Evolutionary conservation across 2,797 vertebrate species (phyloP), one percentile per base, ranked within the genome.

Genomic region (Tolypeutes matacus): DNA sequence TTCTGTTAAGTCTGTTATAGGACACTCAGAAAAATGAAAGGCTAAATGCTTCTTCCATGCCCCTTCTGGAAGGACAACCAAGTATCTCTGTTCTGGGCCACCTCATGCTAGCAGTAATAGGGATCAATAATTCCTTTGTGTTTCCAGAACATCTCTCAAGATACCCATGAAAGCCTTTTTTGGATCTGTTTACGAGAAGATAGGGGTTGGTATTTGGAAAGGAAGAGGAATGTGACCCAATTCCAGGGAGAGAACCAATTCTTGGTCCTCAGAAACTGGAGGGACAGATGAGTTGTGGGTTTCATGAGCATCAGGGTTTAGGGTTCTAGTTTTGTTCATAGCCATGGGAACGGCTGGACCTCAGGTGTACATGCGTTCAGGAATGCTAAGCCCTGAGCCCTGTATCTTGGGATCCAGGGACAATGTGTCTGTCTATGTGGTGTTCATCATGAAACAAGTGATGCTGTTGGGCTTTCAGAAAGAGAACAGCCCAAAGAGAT

Each of bases 11-110:
- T 93, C 5, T 83, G 60, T 27, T 31, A 1, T 53, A 56, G 36
- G 34, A 89, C 5, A 65, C 42, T 80, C 69, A 31, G 64, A 42
- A 76, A 39, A 69, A 93, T 67, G n/a, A 75, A 90, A 93, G 85
- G 46, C 72, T 93, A 39, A 69, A 86, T 13, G n/a, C 86, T 84
- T 14, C 23, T 94, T 87, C 13, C n/a, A 1, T 51, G 77, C 2
- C 1, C 65, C 53, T 85, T 85, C 90, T 53, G 29, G 29, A 92
- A 89, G 13, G 58, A 76, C 27, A 93, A 64, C 12, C 25, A 75
- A 56, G 7, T 9, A 17, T 83, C 11, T 56, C 7, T 70, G 34
- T 88, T 85, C 36, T 42, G 42, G 15, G 91, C 25, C 91, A 20
- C 27, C 10, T 92, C 84, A 3, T 4, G 56, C n/a, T 77, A 25